phyloP scores from a whole-genome alignment of 2,113 vertebrate genomes.

The Hucho hucho region DNA sequence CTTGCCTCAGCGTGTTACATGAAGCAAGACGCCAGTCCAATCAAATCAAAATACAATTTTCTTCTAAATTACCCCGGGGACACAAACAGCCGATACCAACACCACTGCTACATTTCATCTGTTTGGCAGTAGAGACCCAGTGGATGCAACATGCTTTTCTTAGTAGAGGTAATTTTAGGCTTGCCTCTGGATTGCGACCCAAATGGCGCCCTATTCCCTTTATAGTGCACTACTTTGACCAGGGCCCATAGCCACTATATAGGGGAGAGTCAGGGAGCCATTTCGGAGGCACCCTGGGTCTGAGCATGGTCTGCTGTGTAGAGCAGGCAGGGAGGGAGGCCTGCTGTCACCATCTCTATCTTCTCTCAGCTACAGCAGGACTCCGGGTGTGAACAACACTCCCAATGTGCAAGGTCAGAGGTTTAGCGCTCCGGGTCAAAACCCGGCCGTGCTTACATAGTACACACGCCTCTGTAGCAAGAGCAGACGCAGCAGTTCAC shows the following conservation, averaged over 20 bases:
- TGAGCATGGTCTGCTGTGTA: not conserved
- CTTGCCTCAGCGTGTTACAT: not conserved
- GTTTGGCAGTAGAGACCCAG: slow-evolving; percentile 1
- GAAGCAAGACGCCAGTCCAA: not conserved
- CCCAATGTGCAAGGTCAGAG: slow-evolving; percentile 47
- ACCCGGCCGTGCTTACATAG: not conserved
- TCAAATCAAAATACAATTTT: slow-evolving; percentile 12
- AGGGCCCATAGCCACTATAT: too few species aligned
- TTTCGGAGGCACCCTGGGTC: not conserved
- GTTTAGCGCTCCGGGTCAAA: slow-evolving; percentile 35
- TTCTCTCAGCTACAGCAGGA: slow-evolving; percentile 20
- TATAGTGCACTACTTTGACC: too few species aligned
- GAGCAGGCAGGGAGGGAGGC: not conserved
- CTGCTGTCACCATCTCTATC: slow-evolving; percentile 10
- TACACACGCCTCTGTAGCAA: slow-evolving; percentile 28
- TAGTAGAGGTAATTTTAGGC: too few species aligned
- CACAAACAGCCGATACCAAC: not conserved
- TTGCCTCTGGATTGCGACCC: too few species aligned
- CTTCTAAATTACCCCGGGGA: slow-evolving; percentile 10
- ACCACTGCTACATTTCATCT: slow-evolving; percentile 11
- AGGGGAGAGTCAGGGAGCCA: too few species aligned
- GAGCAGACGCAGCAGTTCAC: slow-evolving; percentile 48
- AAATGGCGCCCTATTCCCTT: too few species aligned
- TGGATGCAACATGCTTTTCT: slow-evolving; percentile 5
- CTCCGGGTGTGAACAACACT: slow-evolving; percentile 51